Base-by-base conservation (phyloP, 1,140 invertebrate species). In the Psilanteris sp. region DNA sequence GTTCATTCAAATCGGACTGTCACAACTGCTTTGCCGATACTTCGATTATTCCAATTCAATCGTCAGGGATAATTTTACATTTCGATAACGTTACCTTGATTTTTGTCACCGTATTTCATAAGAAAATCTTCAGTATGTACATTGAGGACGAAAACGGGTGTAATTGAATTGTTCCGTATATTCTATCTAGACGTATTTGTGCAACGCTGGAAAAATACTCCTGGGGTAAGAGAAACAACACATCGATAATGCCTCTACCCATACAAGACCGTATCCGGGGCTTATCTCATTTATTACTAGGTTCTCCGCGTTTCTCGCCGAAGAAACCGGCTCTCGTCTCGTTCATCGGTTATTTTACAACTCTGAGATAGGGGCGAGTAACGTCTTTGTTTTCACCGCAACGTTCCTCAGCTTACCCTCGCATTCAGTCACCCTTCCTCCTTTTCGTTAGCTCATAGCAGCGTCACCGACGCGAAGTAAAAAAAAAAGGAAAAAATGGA, bases 281-380 rank as follows among this genome's bases (percentile, higher is more conserved):
- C 82, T 87, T 87, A 87, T 87, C 84, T 83, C 85, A 83, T 86
- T 87, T 87, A 87, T 87, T 86, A 84, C 79, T 67, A 31, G 62
- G 15, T 46, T 71, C 62, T 67, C 24, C 27, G 54, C 64, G 68
- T 61, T 50, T 61, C 54, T 59, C 39, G 59, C 18, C 71, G 62
- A 79, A 74, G 77, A 70, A 79, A 73, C 68, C 68, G 26, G 41
- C 71, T 77, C 79, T 80, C 79, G 79, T 80, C 75, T 82, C 84
- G 81, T 88, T 87, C 85, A 83, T 85, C 81, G 83, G 80, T 87
- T 88, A 87, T 87, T 88, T 87, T 87, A 88, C 84, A 85, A 87
- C 86, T 81, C 70, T 52, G 54, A 83, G 85, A 87, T 86, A 88
- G 79, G 59, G 71, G 72, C 72, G 70, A 81, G 76, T 85, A 85